Evolutionary conservation across 2,797 vertebrate genomes (phyloP).

Genomic region (Champsocephalus esox): DNA sequence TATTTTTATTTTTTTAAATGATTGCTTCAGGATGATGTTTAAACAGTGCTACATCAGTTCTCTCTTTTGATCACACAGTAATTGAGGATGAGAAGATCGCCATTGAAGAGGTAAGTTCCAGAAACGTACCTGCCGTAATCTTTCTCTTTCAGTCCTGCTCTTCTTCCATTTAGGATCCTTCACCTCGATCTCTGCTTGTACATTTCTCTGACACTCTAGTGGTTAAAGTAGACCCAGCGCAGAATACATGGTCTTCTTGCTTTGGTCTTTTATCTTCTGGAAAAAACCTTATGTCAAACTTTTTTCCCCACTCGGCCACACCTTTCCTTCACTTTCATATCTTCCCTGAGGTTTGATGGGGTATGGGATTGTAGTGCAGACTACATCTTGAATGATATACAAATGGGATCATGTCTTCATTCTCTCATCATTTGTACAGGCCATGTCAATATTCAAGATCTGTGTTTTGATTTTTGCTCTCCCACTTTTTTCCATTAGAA

Average conservation of each 20-base stretch:
- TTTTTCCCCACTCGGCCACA: neutral
- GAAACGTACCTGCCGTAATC: conserved; percentile 14
- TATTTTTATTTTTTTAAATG: neutral
- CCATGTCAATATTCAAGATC: neutral
- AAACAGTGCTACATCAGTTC: neutral
- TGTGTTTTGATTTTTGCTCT: neutral
- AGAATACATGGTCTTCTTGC: too few species aligned
- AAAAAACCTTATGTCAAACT: neutral
- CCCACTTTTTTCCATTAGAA: conserved; percentile 39
- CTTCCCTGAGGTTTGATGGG: neutral
- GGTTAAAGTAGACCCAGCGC: neutral
- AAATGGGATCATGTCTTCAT: neutral
- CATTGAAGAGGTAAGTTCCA: conserved; percentile 31
- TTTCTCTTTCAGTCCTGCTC: conserved; percentile 7
- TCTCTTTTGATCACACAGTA: conserved; percentile 31
- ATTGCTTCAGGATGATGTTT: neutral
- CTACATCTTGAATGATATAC: neutral
- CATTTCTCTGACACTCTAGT: neutral
- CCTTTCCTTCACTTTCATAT: neutral
- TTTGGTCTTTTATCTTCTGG: neutral
- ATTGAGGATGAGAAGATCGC: neutral
- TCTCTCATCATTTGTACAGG: neutral
- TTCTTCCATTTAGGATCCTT: neutral
- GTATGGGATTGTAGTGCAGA: conserved; percentile 32
- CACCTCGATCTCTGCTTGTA: conserved; percentile 9